Percentiles rank a stretch among this genome's conserved stretches.
Evolutionary conservation across 2,797 vertebrate species (phyloP).

Genomic region (Propithecus deckenii): DNA sequence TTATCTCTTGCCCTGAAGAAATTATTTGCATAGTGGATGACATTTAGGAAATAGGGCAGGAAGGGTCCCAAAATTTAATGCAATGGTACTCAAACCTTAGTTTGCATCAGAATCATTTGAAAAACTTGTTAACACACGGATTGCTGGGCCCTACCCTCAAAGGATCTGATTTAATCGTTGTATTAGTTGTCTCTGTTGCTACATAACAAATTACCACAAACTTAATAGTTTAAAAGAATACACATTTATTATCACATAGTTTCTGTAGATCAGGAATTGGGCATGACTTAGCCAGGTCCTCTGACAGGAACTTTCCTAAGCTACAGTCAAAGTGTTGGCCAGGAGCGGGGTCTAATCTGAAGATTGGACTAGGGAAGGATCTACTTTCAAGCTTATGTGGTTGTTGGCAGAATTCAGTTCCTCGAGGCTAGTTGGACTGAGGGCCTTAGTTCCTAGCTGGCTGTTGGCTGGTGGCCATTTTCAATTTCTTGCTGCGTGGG

Average conservation of each 20-base stretch:
- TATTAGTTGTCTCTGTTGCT: not conserved
- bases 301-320: not conserved
- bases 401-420: not conserved
- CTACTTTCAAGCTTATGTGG: not conserved
- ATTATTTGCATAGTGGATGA: not conserved
- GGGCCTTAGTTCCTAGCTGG: not conserved
- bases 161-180: not conserved
- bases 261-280: not conserved
- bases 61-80: not conserved
- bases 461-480: not conserved
- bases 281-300: not conserved
- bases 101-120: not conserved
- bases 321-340: not conserved
- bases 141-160: not conserved
- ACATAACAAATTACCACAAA: not conserved
- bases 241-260: not conserved
- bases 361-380: not conserved
- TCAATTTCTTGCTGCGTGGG: not conserved
- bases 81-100: not conserved
- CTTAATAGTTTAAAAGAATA: not conserved
- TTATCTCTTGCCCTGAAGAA: conserved; percentile 2
- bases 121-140: not conserved
- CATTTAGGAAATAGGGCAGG: not conserved
- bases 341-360: not conserved
- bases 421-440: not conserved